Base-by-base conservation (phyloP, 1,140 invertebrate species). In the Scaptomyza graminum region DNA sequence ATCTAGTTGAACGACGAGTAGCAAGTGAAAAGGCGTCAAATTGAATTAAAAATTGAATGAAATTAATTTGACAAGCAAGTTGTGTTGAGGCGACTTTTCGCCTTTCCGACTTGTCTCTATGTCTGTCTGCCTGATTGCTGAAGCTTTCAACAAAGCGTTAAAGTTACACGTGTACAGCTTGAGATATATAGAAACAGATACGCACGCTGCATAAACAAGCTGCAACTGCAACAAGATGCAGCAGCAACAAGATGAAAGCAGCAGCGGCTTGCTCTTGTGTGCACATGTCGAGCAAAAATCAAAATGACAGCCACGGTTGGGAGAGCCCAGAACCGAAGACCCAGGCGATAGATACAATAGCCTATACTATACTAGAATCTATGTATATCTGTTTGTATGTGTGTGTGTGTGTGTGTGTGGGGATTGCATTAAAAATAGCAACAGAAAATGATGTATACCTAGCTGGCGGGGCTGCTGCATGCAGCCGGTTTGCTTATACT, bases 61-160 rank as follows among this genome's bases (percentile, higher is more conserved):
- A 87, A 85, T 87, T 85, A 85, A 87, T 87, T 85, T 85, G 81
- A 85, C 81, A 87, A 77, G 78, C 68, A 80, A 85, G 80, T 74
- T 80, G 77, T 67, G 82, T 71, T 84, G 74, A 82, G 74, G 74
- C 64, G 50, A 60, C 51, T 56, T 11, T 57, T 37, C 18, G 54
- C 31, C 44, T 47, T 34, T 37, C 43, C 37, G 43, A 55, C 59
- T 16, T 28, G 13, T 37, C 43, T 60, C 57, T 25, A 3, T 69
- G 50, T 37, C 16, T 70, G 51, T 39, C 57, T 63, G 43, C 13
- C 15, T 44, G 51, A 51, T 65, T 71, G 68, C 52, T 65, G 54
- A 46, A 66, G 70, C 70, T 83, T 83, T 82, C 79, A 78, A 79
- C 74, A 82, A 82, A 84, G 75, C 71, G 74, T 78, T 83, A 83